Percentiles rank a stretch among this genome's conserved stretches.
phyloP scores from a whole-genome alignment of 2,888 invertebrate genomes.

The Trimorus sp. region DNA sequence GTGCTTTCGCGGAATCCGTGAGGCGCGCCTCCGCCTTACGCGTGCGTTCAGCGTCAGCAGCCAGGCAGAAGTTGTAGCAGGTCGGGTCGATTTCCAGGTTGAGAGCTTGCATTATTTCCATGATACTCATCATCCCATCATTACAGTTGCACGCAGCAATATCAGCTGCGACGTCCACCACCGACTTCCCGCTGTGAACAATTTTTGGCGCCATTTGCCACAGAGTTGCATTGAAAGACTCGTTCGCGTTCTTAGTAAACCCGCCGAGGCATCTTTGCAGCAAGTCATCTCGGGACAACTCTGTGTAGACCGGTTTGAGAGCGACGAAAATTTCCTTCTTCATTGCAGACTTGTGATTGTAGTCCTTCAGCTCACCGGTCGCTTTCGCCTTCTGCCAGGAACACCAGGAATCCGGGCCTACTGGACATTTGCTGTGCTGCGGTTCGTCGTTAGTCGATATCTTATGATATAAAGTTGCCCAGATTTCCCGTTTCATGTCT shows the following conservation, averaged over 20 bases:
- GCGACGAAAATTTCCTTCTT: conserved; percentile 45
- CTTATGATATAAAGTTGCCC: conserved; percentile 55
- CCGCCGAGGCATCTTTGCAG: conserved; percentile 55
- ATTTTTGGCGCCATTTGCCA: too few species aligned
- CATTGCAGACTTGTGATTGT: conserved; percentile 44
- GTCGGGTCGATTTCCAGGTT: too few species aligned
- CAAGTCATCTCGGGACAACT: conserved; percentile 56
- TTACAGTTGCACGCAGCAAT: too few species aligned
- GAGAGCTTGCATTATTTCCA: too few species aligned
- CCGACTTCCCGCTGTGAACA: too few species aligned
- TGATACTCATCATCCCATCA: too few species aligned
- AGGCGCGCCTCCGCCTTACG: too few species aligned
- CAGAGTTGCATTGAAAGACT: conserved; percentile 33
- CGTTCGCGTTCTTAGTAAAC: conserved; percentile 54
- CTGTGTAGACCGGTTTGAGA: conserved; percentile 55
- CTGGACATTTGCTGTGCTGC: conserved; percentile 57
- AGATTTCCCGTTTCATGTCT: conserved; percentile 39
- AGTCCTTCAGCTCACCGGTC: conserved; percentile 27
- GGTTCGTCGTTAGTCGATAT: conserved; percentile 51
- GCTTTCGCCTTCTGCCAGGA: conserved; percentile 49
- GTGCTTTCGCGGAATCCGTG: too few species aligned
- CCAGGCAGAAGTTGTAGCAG: too few species aligned
- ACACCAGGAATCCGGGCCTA: conserved; percentile 58
- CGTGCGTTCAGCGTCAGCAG: too few species aligned
- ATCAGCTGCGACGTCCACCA: too few species aligned